Evolutionary conservation across 2,888 invertebrate genomes (phyloP), one percentile per base, ranked within the genome.

Genomic region (Meteorus colon): DNA sequence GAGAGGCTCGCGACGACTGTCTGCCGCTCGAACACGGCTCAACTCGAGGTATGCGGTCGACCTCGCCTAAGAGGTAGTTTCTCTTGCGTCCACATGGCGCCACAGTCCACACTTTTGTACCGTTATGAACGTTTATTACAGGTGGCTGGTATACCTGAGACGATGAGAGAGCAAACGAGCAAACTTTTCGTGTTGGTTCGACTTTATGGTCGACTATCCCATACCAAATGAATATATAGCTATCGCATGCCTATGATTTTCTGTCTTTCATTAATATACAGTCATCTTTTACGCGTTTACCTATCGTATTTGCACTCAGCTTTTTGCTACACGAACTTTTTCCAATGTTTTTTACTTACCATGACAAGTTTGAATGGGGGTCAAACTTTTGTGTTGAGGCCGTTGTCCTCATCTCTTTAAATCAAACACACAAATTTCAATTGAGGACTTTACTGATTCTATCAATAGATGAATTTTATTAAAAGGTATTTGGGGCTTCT

Each of bases 41-140:
- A 82, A 82, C 82, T 83, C 84, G 84, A 86, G 88, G 89, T 89
- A 89, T 89, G 89, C 88, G 86, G 85, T 81, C 88, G 89, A 89
- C 89, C 89, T 89, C 89, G 89, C 89, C 89, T 89, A 87, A 85
- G 83, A 81, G 78, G 77, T 83, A 82, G 83, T 82, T 84, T 70
- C 77, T 68, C 65, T 71, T 74, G 74, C 65, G 74, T 80, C 78
- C 80, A 80, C 77, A 76, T 81, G 82, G 78, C 88, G 87, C 89
- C 86, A 87, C 87, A 77, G 81, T 86, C 81, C 87, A 79, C 75
- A 45, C 48, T 62, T 79, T 67, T 84, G 82, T 88, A 87, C 88
- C 88, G 88, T 88, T 88, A 88, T 83, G 75, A 77, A 75, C 75
- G 79, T 77, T 67, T 70, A 78, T 83, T 86, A 86, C 88, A 87